Percentiles rank a stretch among this genome's conserved stretches.
These are phyloP conservation scores for Hirundo rustica DNA, from an alignment of 2,797 vertebrate genomes.

Conservation along the genomic window DNA sequence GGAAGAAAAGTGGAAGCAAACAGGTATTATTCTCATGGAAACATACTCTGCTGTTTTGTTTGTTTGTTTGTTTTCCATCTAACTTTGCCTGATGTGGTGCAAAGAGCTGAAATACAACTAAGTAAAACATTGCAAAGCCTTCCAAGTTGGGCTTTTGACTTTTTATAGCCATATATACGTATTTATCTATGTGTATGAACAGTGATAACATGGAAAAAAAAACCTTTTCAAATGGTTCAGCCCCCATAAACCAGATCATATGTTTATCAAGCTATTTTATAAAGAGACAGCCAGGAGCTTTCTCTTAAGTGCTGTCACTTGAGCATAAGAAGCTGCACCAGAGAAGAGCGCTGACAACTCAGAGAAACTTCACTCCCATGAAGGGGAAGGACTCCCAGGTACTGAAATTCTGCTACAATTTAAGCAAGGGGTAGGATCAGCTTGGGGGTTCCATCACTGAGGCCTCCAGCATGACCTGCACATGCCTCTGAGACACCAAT, in stretches of 20 bases:
- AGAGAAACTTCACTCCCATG: not conserved
- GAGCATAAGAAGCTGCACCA: not conserved
- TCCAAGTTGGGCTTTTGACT: not conserved
- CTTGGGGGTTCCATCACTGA: not conserved
- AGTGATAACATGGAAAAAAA: not conserved
- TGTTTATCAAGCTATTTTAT: not conserved
- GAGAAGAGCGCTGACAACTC: not conserved
- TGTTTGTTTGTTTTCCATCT: not conserved
- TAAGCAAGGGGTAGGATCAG: not conserved
- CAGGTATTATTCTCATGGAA: not conserved
- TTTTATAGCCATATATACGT: not conserved
- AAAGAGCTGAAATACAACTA: not conserved
- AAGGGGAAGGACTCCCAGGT: not conserved
- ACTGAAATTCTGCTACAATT: not conserved
- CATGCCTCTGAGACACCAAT: rapidly evolving
- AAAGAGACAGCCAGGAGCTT: not conserved
- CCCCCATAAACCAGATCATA: not conserved
- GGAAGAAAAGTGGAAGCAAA: not conserved
- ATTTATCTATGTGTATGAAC: not conserved
- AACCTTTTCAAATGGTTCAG: not conserved
- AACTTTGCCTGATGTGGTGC: not conserved
- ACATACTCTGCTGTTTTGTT: not conserved
- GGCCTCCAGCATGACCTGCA: not conserved
- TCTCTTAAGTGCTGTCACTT: not conserved
- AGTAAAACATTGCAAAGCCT: not conserved